Evolutionary conservation across 2,113 vertebrate genomes (phyloP).

Genomic region (Mastomys coucha): DNA sequence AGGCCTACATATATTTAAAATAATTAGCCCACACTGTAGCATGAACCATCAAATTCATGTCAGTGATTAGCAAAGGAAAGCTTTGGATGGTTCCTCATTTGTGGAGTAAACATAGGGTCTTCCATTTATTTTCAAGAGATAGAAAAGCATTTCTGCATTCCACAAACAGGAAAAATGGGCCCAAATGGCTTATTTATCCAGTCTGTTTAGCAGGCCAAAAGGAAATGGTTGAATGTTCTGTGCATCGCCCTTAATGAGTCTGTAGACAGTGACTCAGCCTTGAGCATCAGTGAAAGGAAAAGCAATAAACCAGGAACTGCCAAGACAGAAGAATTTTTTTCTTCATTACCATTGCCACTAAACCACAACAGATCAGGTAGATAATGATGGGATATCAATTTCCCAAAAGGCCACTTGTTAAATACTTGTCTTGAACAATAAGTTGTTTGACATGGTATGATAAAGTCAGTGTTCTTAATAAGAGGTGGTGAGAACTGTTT

Average conservation of each 20-base stretch:
- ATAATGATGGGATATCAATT: conserved; percentile 8
- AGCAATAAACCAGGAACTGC: neutral
- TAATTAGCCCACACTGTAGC: neutral
- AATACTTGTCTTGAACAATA: conserved; percentile 19
- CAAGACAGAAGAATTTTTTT: neutral
- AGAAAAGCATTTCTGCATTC: neutral
- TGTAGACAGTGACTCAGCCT: neutral
- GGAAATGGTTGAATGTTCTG: neutral
- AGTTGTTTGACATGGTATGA: neutral
- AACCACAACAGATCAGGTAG: neutral
- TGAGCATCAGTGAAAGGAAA: neutral
- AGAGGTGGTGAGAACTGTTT: neutral
- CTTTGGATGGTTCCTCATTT: neutral
- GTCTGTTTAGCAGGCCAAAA: neutral
- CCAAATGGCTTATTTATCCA: neutral
- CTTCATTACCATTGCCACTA: neutral
- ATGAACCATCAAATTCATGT: neutral
- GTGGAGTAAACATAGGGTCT: neutral
- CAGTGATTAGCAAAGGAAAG: neutral
- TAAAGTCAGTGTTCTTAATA: conserved; percentile 24
- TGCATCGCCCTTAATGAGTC: neutral
- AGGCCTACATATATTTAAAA: neutral
- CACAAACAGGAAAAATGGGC: neutral
- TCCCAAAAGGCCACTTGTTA: conserved; percentile 3
- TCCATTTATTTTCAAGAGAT: neutral